Evolutionary conservation across 2,888 invertebrate species (phyloP).

Genomic region (Ischnura elegans): DNA sequence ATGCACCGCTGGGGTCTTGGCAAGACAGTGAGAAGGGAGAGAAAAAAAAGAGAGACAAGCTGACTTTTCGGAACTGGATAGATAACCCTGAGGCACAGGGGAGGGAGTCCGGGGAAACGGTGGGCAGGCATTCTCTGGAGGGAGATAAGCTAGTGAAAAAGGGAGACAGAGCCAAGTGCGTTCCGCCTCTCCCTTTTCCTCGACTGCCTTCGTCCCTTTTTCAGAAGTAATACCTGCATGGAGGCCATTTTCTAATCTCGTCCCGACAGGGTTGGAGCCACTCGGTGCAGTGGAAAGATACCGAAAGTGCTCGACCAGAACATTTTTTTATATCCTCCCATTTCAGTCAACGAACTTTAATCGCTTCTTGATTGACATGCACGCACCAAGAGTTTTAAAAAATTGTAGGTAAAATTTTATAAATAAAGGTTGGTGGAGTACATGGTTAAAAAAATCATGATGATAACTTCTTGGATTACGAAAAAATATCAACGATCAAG

Average conservation of each 20-base stretch:
- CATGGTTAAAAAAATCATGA: too few species aligned
- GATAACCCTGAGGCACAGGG: constrained; percentile 28
- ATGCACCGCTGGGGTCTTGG: background rate
- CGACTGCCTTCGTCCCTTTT: background rate
- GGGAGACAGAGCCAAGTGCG: background rate
- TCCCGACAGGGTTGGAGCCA: background rate
- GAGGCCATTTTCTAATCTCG: constrained; percentile 64
- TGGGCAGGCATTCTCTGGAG: background rate
- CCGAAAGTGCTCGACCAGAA: background rate
- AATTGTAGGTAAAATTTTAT: too few species aligned
- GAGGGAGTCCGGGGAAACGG: background rate
- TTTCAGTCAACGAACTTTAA: background rate
- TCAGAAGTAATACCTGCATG: background rate
- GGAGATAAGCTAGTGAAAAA: constrained; percentile 5
- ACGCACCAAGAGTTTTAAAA: too few species aligned
- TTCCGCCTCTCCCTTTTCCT: background rate
- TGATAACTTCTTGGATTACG: too few species aligned
- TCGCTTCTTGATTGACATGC: background rate
- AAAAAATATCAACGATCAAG: too few species aligned
- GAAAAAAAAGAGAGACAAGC: background rate
- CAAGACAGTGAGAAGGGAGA: background rate
- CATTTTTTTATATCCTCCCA: background rate
- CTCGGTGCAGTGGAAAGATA: constrained; percentile 10
- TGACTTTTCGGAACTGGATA: constrained; percentile 10
- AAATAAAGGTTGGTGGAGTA: too few species aligned